Conservation (phyloP, 2,888 invertebrate species). For the Agriopis leucophaearia region DNA sequence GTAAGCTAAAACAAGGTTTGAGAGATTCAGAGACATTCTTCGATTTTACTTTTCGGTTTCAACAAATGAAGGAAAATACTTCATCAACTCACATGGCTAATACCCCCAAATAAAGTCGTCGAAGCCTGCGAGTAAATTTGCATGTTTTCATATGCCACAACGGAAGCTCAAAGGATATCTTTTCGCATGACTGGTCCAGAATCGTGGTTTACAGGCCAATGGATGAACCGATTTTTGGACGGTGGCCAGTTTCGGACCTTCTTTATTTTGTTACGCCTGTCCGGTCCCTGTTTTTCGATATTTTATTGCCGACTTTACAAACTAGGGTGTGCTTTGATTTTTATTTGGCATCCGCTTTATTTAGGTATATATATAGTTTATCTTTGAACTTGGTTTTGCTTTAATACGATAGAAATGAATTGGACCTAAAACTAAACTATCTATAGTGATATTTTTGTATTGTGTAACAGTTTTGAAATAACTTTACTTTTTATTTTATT, state of each 20-base stretch:
- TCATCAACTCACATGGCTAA: slow-evolving; percentile 1
- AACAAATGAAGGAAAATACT: background rate
- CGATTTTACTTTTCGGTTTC: background rate
- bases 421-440: too few species aligned
- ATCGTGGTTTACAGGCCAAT: slow-evolving; percentile 60
- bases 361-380: background rate
- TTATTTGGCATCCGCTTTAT: background rate
- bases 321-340: slow-evolving; percentile 16
- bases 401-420: too few species aligned
- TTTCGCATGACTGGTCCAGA: slow-evolving; percentile 55
- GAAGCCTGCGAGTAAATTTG: slow-evolving; percentile 35
- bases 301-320: slow-evolving; percentile 22
- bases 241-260: slow-evolving; percentile 50
- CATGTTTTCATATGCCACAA: slow-evolving; percentile 48
- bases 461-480: too few species aligned
- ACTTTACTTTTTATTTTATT: too few species aligned
- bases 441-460: too few species aligned
- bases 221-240: slow-evolving; percentile 63
- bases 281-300: slow-evolving; percentile 25
- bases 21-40: background rate
- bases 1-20: background rate
- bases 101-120: slow-evolving; percentile 3
- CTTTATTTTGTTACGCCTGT: slow-evolving; percentile 42
- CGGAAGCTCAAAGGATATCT: slow-evolving; percentile 59
- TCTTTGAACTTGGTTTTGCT: background rate